Evolutionary conservation across 2,113 vertebrate species (phyloP).

Genomic region (Chauna torquata): DNA sequence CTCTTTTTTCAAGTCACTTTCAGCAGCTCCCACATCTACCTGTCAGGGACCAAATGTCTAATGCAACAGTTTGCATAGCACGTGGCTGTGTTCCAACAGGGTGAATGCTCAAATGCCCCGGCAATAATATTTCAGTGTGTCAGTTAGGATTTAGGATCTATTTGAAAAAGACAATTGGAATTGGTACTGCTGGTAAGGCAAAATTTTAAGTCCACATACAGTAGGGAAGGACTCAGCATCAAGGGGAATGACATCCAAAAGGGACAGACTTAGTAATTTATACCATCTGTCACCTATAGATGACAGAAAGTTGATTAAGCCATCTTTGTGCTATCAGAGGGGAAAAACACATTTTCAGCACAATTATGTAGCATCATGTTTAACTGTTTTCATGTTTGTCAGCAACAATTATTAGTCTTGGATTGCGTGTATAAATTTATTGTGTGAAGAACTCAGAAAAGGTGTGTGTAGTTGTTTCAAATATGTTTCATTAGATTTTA

Average conservation of each 20-base stretch:
- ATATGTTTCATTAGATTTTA: slow-evolving; percentile 27
- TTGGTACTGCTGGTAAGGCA: neutral
- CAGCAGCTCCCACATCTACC: neutral
- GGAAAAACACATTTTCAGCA: slow-evolving; percentile 5
- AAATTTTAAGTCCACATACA: neutral
- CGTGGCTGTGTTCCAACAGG: neutral
- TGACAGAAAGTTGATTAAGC: slow-evolving; percentile 38
- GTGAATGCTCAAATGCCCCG: neutral
- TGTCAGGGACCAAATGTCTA: neutral
- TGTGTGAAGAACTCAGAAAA: slow-evolving; percentile 22
- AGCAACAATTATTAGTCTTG: neutral
- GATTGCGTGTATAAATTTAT: slow-evolving; percentile 1
- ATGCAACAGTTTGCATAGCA: neutral
- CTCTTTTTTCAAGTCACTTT: neutral
- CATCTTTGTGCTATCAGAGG: slow-evolving; percentile 17
- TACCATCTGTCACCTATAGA: slow-evolving; percentile 1
- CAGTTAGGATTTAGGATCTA: neutral
- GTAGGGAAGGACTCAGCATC: neutral
- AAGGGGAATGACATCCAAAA: neutral
- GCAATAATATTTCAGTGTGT: neutral
- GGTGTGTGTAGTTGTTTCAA: slow-evolving; percentile 47
- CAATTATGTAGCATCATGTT: slow-evolving; percentile 31
- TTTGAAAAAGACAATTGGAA: neutral
- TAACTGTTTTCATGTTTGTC: slow-evolving; percentile 5
- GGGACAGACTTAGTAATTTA: neutral